Base-by-base conservation (phyloP, 2,888 invertebrate genomes). In the Hypsopygia costalis region DNA sequence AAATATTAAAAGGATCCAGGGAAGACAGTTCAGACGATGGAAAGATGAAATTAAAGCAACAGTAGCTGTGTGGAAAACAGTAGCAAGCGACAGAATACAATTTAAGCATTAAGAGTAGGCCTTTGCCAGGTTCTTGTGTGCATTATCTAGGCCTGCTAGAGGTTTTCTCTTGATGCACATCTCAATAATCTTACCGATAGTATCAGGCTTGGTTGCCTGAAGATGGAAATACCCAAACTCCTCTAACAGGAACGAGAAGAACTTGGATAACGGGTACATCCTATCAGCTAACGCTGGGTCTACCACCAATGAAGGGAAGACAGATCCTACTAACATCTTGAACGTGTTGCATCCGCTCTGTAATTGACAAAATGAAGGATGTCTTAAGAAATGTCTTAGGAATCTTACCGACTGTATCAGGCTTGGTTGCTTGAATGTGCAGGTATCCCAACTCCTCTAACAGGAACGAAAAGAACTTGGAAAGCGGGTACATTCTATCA, bases 131-230 rank as follows among this genome's bases (percentile, higher is more conserved):
- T n/a, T n/a, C n/a, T n/a, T n/a, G n/a, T n/a, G n/a, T n/a, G n/a
- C n/a, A n/a, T n/a, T n/a, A n/a, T n/a, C n/a, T n/a, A n/a, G n/a
- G n/a, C n/a, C n/a, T n/a, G n/a, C n/a, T n/a, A n/a, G n/a, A n/a
- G n/a, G n/a, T n/a, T n/a, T n/a, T n/a, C n/a, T n/a, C n/a, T n/a
- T n/a, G n/a, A n/a, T n/a, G n/a, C n/a, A n/a, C n/a, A n/a, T n/a
- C n/a, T n/a, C n/a, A n/a, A n/a, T n/a, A n/a, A n/a, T n/a, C n/a
- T 74, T 65, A 93, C 96, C 97, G 51, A 95, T 81, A 0, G 97
- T 96, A 61, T 97, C 97, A 8, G 97, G 97, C 70, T 96, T 97
- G 0, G 97, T 96, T 0, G 95, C 91, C 67, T 97, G 97, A 3
- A 97, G 51, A 65, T 97, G 96, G 57, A 94, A 68, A 53, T 81